Evolutionary conservation across 2,113 vertebrate genomes (phyloP), one percentile per base, ranked within the genome.

Genomic region (Odocoileus hemionus): DNA sequence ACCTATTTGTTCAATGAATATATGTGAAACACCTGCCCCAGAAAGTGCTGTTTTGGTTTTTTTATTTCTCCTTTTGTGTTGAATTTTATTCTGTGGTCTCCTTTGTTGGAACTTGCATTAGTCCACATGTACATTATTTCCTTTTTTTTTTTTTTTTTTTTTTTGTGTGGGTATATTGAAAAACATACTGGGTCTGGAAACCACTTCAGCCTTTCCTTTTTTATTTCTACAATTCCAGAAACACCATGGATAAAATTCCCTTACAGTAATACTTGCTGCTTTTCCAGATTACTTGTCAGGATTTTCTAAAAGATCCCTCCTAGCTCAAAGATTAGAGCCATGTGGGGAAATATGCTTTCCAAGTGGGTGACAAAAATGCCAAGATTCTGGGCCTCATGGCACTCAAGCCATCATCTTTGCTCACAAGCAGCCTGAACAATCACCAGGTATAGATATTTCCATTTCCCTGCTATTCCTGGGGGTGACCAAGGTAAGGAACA

Each of bases 191-290:
- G 78, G n/a, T 64, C 64, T 95, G 45, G 52, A 94, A 92, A 80
- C 76, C 52, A 76, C 87, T 58, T 52, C 61, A 30, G 25, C 54
- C 52, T 91, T 95, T 92, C 50, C n/a, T 57, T 85, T 94, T 90
- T 95, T 92, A 58, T 85, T 33, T 96, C 82, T 88, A 16, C 50
- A 86, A 30, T 83, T 96, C 39, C 60, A 61, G 88, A 96, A 88
- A 94, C 15, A 79, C 19, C 30, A 57, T 15, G 80, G 74, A 64
- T 87, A 84, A 90, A 92, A 95, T 94, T 70, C 28, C 82, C n/a
- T 64, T 55, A 7, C 36, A n/a, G 55, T 15, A 47, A 17, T 70
- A 47, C 52, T 82, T 70, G 76, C 52, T 84, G 52, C 85, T 95
- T 94, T 96, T 74, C 39, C n/a, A 92, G 83, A 74, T 50, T 84